phyloP scores from a whole-genome alignment of 92 coral and sea anemone species.

The Siderastrea radians region DNA sequence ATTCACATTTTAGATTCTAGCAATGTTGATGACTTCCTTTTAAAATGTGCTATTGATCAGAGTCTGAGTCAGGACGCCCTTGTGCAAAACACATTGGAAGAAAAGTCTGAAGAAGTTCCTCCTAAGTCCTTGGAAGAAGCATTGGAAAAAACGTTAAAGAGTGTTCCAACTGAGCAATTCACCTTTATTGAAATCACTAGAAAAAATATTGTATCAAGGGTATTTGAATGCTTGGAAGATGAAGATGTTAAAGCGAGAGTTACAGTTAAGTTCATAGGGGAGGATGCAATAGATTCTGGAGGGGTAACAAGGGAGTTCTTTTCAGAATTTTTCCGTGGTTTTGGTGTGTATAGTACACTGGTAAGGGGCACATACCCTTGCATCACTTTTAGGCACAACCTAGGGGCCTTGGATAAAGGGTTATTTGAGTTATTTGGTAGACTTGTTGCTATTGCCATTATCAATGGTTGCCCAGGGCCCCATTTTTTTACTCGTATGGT shows the following conservation, averaged over 20 bases:
- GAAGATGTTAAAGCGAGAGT: constrained; percentile 38
- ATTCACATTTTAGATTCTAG: constrained; percentile 10
- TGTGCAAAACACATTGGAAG: background rate
- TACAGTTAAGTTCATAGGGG: constrained; percentile 58
- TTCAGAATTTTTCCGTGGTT: constrained; percentile 40
- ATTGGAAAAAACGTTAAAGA: constrained; percentile 33
- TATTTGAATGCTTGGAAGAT: constrained; percentile 50
- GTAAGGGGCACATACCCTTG: constrained; percentile 60
- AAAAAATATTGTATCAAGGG: constrained; percentile 46
- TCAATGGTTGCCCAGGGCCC: constrained; percentile 63
- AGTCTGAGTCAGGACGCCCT: constrained; percentile 25
- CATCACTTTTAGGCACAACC: constrained; percentile 68
- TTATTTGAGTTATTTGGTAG: constrained; percentile 58
- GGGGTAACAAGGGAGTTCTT: constrained; percentile 60
- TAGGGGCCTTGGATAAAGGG: constrained; percentile 49
- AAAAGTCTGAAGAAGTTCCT: constrained; percentile 6
- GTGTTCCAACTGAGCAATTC: constrained; percentile 47
- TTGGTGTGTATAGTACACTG: constrained; percentile 24
- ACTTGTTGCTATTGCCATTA: constrained; percentile 56
- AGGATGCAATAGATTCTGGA: constrained; percentile 65
- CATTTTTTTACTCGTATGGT: constrained; percentile 56
- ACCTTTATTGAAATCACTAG: constrained; percentile 61
- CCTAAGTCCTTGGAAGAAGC: constrained; percentile 55
- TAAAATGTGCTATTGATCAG: constrained; percentile 48
- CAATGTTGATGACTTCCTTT: constrained; percentile 48